Evolutionary conservation across 1,140 invertebrate species (phyloP).

Genomic region (Eriocheir sinensis): DNA sequence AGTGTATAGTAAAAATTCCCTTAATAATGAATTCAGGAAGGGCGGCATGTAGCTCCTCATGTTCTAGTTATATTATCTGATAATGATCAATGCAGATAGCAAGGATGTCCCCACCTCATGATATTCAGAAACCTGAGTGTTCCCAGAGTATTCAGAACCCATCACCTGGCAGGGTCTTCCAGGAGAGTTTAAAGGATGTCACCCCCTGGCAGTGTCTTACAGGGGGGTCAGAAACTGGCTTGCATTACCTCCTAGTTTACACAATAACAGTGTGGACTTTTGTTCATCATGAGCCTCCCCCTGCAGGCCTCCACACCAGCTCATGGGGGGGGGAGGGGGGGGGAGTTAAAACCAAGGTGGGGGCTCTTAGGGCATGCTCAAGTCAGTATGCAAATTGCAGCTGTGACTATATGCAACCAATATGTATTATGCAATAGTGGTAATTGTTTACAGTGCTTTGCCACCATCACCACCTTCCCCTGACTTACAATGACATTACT

Average conservation of each 20-base stretch:
- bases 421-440: conserved; percentile 43
- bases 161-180: conserved; percentile 1
- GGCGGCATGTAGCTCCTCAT: background rate
- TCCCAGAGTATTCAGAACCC: background rate
- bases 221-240: background rate
- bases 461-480: background rate
- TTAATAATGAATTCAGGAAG: background rate
- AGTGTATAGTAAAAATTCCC: background rate
- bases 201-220: background rate
- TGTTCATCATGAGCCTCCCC: background rate
- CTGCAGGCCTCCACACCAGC: background rate
- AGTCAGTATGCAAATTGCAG: conserved; percentile 46
- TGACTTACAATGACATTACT: background rate
- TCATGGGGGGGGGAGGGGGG: background rate
- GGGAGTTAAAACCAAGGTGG: too few species aligned
- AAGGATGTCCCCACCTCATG: background rate
- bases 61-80: too few species aligned
- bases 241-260: background rate
- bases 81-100: background rate
- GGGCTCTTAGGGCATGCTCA: conserved; percentile 17
- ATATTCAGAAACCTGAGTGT: too few species aligned
- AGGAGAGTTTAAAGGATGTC: background rate
- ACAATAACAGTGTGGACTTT: background rate
- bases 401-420: conserved; percentile 43
- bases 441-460: background rate